These are phyloP conservation scores for Scopus umbretta DNA, from an alignment of 2,113 vertebrate species.

Conservation along the genomic window DNA sequence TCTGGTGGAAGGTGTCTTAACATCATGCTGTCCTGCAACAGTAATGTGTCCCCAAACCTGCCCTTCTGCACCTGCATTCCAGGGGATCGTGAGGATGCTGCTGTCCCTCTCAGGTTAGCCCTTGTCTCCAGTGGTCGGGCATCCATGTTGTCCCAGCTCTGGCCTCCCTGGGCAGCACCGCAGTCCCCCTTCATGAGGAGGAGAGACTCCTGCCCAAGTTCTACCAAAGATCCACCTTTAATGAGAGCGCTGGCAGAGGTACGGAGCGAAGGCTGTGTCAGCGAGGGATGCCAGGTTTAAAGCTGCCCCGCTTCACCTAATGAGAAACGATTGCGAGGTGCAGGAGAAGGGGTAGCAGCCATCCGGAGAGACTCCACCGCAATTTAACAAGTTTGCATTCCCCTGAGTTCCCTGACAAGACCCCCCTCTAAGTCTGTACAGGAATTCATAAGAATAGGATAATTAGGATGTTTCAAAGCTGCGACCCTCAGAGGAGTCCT, in stretches of 20 bases:
- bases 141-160: fast-evolving
- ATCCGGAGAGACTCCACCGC: not conserved
- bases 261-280: not conserved
- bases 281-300: not conserved
- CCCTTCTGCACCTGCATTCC: not conserved
- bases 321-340: not conserved
- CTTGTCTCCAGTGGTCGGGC: not conserved
- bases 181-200: fast-evolving
- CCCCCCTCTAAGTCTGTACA: slow-evolving; percentile 48
- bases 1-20: not conserved
- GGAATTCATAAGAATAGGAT: slow-evolving; percentile 67
- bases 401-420: slow-evolving; percentile 51
- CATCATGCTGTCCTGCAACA: not conserved
- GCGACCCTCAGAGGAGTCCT: slow-evolving; percentile 68
- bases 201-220: not conserved
- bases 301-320: not conserved
- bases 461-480: slow-evolving; percentile 70
- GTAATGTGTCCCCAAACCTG: not conserved
- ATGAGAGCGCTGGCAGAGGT: not conserved
- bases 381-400: slow-evolving; percentile 64
- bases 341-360: slow-evolving; percentile 27
- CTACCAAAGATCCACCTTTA: not conserved
- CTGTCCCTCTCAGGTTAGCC: not conserved
- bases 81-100: not conserved
- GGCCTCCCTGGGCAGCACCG: not conserved